phyloP scores from a whole-genome alignment of 2,797 vertebrate genomes.

The Dipus sagitta region DNA sequence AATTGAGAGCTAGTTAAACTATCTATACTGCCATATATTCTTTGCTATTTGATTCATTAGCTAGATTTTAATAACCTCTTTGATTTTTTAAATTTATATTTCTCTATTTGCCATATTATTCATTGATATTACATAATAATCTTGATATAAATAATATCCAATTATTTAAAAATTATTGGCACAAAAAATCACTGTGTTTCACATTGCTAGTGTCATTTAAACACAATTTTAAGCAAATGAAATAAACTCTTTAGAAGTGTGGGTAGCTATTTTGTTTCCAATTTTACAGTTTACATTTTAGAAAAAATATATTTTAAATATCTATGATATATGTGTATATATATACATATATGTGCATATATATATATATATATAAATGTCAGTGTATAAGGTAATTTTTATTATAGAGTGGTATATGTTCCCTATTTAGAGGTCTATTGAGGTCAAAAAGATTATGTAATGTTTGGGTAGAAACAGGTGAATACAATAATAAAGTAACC shows the following conservation, averaged over 20 bases:
- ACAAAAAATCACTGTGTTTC: not conserved
- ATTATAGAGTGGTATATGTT: not conserved
- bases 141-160: constrained; percentile 35
- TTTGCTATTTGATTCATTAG: constrained; percentile 31
- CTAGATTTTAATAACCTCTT: not conserved
- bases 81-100: constrained; percentile 27
- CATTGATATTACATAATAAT: not conserved
- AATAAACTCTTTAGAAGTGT: not conserved
- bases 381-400: not conserved
- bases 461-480: constrained; percentile 46
- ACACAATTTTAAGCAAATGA: constrained; percentile 7
- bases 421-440: not conserved
- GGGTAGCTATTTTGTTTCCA: constrained; percentile 23
- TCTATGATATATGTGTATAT: not conserved
- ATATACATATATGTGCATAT: not conserved
- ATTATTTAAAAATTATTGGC: constrained; percentile 45
- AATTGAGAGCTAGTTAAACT: constrained; percentile 61
- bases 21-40: not conserved
- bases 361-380: not conserved
- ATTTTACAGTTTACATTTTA: constrained; percentile 13
- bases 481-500: constrained; percentile 55
- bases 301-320: constrained; percentile 27
- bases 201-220: not conserved
- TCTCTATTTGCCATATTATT: constrained; percentile 3
- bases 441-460: constrained; percentile 40